Conservation (phyloP, 2,888 invertebrate species). For the Eupithecia subumbrata region DNA sequence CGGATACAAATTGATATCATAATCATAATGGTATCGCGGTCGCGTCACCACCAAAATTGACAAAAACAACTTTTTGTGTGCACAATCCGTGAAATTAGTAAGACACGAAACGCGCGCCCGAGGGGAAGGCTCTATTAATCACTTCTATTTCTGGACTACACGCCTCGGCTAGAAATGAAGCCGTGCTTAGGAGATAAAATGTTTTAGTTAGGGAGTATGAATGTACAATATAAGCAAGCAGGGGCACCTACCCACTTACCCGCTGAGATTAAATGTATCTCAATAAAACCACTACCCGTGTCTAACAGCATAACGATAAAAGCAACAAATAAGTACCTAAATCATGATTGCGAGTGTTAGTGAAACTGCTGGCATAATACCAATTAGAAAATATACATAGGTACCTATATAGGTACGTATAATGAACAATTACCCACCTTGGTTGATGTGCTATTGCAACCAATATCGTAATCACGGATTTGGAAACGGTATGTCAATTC, state of each 20-base stretch:
- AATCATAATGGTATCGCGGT: conserved; percentile 28
- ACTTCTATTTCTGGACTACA: conserved; percentile 22
- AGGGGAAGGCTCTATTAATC: conserved; percentile 30
- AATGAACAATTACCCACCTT: conserved; percentile 14
- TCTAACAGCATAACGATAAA: background rate
- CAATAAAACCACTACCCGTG: background rate
- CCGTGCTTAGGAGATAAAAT: background rate
- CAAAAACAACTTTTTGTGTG: conserved; percentile 43
- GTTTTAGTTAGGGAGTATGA: background rate
- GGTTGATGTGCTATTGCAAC: background rate
- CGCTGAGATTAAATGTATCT: background rate
- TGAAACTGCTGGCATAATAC: background rate
- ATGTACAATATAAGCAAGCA: background rate
- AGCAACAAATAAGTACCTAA: background rate
- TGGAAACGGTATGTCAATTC: conserved; percentile 39
- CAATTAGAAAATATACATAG: background rate
- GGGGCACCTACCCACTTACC: background rate
- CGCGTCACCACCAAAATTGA: conserved; percentile 26
- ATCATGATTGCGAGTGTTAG: background rate
- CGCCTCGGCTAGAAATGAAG: background rate
- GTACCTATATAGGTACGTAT: too few species aligned
- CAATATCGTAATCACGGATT: conserved; percentile 32
- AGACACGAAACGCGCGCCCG: conserved; percentile 41
- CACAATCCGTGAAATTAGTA: conserved; percentile 57
- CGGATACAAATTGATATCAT: conserved; percentile 29